Base-by-base conservation (phyloP, 2,113 vertebrate species). In the Hydropotes inermis region DNA sequence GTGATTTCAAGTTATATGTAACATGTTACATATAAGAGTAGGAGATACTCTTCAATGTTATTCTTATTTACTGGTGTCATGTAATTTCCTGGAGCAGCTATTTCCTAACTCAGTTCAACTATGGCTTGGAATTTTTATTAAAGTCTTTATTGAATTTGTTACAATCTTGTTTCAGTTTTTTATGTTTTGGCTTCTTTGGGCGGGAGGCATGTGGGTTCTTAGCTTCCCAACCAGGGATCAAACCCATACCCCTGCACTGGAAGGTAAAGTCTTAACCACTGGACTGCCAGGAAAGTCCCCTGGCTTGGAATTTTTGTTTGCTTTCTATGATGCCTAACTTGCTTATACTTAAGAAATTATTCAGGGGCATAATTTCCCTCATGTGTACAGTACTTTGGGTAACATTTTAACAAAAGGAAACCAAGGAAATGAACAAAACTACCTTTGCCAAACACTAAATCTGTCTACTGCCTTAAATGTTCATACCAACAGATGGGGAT, bases 381-480 rank as follows among this genome's bases (percentile, higher is more conserved):
- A 5, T 57, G 57, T 28, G 52, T 84, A 87, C 28, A 45, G 90
- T 39, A 92, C 27, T 91, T 88, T 87, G 45, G 27, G 25, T 67
- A 87, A 61, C 39, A 74, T 83, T 82, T 96, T 89, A 86, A 78
- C 12, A 55, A 93, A 85, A 36, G 10, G 25, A 97, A 96, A 83
- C 47, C 54, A 86, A 95, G n/a, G 25, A 92, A 52, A 52, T 19
- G 81, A 33, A 84, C 39, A 50, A 83, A 47, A 36, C 16, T 93
- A 17, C 47, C 79, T 67, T 85, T 67, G 12, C 60, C 4, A 9
- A 39, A 86, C 87, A 47, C 25, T 85, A 47, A 39, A 50, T 45
- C 17, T 3, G 4, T 16, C 57, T 30, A 52, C 76, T 47, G 28
- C 64, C 54, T 60, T 64, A 52, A 83, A 39, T 43, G 23, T 81